Base-by-base conservation (phyloP, 2,797 vertebrate species). In the Nannoperca obscura region DNA sequence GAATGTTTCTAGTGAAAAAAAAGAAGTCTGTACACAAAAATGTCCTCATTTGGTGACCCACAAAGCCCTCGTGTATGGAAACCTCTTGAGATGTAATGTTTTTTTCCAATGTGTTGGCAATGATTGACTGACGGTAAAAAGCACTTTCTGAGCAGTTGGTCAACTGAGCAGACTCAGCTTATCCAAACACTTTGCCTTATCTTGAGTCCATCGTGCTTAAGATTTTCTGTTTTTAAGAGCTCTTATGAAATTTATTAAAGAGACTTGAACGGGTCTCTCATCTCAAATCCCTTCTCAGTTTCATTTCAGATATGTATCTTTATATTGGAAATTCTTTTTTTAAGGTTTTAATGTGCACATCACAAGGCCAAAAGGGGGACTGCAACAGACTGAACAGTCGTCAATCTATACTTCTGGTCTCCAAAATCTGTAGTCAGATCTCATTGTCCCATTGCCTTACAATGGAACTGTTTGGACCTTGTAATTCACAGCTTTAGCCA, bases 181-280 rank as follows among this genome's bases (percentile, higher is more conserved):
- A 92, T 93, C 91, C 92, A 91, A 93, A 94, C 92, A 93, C 93
- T 92, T 93, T 94, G 94, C 94, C 94, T 95, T 95, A 94, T 93
- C 92, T 92, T 90, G 84, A 93, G 91, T 94, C 92, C 88, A 89
- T 88, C 71, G 91, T 91, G 92, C 91, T 93, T 91, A 88, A 89
- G 87, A 88, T 92, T 94, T 92, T 91, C 76, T 84, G 92, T 90
- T 93, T 87, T 83, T 79, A 84, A 90, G 69, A 91, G 86, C 83
- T 92, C 86, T 90, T 90, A 55, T 70, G 36, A 76, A 64, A 76
- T 81, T 71, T 78, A 79, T 87, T 71, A 30, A 69, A 68, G 65
- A 90, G 81, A 82, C 82, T 67, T 62, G 65, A 84, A 71, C 8
- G 11, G 54, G 76, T 74, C 81, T 82, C 68, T 74, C 46, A 76